Conservation (phyloP, 2,888 invertebrate species). For the Drosophila meridiana region DNA sequence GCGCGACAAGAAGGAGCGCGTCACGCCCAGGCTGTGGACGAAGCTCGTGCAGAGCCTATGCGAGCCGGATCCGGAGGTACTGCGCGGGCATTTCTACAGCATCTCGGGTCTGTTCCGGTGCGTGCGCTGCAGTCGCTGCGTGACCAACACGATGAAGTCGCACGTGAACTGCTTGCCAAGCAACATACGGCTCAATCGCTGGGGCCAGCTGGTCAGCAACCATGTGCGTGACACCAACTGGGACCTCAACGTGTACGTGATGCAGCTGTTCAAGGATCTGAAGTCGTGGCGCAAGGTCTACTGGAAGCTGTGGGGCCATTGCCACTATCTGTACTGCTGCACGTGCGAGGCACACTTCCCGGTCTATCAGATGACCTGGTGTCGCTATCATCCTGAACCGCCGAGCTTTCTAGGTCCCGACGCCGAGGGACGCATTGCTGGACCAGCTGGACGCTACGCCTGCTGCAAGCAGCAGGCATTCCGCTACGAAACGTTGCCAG, state of each 20-base stretch:
- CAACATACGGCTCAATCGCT: slow-evolving; percentile 90
- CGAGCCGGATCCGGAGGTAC: slow-evolving; percentile 90
- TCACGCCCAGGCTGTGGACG: slow-evolving; percentile 93
- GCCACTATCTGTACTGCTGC: slow-evolving; percentile 93
- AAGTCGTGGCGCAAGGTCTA: slow-evolving; percentile 96
- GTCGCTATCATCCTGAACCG: slow-evolving; percentile 91
- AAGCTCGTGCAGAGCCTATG: slow-evolving; percentile 92
- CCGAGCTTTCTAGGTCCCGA: slow-evolving; percentile 91
- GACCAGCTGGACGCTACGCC: slow-evolving; percentile 92
- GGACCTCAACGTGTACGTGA: slow-evolving; percentile 92
- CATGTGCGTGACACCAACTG: slow-evolving; percentile 91
- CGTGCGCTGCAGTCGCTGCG: slow-evolving; percentile 89
- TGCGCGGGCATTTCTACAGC: slow-evolving; percentile 92
- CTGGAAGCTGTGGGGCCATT: slow-evolving; percentile 97
- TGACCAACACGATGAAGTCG: slow-evolving; percentile 89
- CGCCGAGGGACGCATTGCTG: slow-evolving; percentile 86
- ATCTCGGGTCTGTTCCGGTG: slow-evolving; percentile 92
- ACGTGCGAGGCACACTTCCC: slow-evolving; percentile 92
- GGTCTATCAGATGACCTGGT: slow-evolving; percentile 92
- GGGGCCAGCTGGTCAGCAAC: slow-evolving; percentile 90
- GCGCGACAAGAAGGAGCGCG: slow-evolving; percentile 94
- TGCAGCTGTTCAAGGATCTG: slow-evolving; percentile 90
- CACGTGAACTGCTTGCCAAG: slow-evolving; percentile 90
- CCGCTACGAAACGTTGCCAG: slow-evolving; percentile 84
- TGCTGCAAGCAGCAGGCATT: slow-evolving; percentile 96